Evolutionary conservation across 2,113 vertebrate species (phyloP), one percentile per base, ranked within the genome.

Genomic region (Echinops telfairi): DNA sequence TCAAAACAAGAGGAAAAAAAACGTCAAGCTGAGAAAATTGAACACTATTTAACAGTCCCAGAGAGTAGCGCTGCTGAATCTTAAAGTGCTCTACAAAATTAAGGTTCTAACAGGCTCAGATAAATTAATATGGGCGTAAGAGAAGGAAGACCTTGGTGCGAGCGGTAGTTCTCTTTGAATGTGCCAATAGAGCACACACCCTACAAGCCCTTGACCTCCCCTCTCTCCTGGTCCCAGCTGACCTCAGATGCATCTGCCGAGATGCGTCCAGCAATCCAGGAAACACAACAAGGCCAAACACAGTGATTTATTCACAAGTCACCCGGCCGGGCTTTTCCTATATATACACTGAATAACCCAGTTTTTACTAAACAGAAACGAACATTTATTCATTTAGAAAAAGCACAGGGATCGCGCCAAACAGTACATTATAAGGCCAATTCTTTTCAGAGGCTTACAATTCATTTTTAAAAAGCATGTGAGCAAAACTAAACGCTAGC

Each of bases 1-100:
- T 94, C 86, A 89, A 93, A 94, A 92, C 68, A 82, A 94, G 82
- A 94, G 22, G 11, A 9, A 40, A 84, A 53, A 93, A 85, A 92
- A 81, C 4, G n/a, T 89, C 91, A 96, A 80, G 91, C 91, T 94
- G 95, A 96, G 94, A 91, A 96, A 96, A 95, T 4, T 25, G 87
- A 95, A 88, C 36, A 75, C 25, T 16, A n/a, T 58, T 77, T 76
- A 86, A 94, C 23, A 81, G 91, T 85, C 89, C 91, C 76, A 38
- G 79, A 29, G 93, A 95, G 89, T 4, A 64, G 79, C 2, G 20
- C 83, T 38, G 71, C 29, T 25, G 82, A 71, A 86, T 68, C 6
- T 40, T 77, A 36, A 90, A 91, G 73, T 8, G 43, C 62, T 53
- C 85, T 88, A 68, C 27, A 22, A 94, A 94, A 94, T 83, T 38